Percentiles rank a stretch among this genome's conserved stretches.
phyloP scores from a whole-genome alignment of 2,113 vertebrate genomes.

The Equus przewalskii region DNA sequence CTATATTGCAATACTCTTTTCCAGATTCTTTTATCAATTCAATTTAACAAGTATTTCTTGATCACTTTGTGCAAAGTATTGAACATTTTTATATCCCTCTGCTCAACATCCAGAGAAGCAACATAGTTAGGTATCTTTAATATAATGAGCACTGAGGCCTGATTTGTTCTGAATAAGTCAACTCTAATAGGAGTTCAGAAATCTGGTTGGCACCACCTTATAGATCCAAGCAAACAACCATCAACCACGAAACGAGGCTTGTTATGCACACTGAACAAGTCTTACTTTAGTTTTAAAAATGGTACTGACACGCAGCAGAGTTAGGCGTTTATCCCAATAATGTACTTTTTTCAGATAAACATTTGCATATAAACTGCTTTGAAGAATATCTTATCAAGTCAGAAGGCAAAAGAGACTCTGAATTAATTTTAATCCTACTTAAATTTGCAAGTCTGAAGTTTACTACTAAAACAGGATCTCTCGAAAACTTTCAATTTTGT shows the following conservation, averaged over 20 bases:
- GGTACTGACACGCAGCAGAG: not conserved
- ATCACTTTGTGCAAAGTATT: not conserved
- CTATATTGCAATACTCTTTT: not conserved
- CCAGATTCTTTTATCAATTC: not conserved
- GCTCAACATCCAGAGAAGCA: not conserved
- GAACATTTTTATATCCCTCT: slow-evolving; percentile 9
- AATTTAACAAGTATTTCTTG: slow-evolving; percentile 24
- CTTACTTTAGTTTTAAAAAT: slow-evolving; percentile 65
- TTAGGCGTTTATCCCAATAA: slow-evolving; percentile 73
- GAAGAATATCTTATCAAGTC: slow-evolving; percentile 73
- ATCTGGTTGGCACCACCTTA: not conserved
- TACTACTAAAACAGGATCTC: slow-evolving; percentile 63
- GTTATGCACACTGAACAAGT: slow-evolving; percentile 40
- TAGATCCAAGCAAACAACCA: not conserved
- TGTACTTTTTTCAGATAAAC: slow-evolving; percentile 80
- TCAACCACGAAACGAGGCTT: slow-evolving; percentile 28
- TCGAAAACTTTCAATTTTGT: slow-evolving; percentile 56
- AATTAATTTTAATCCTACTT: slow-evolving; percentile 81
- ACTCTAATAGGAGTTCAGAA: slow-evolving; percentile 44
- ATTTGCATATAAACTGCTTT: slow-evolving; percentile 86
- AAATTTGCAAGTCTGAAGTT: slow-evolving; percentile 64
- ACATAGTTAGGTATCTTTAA: slow-evolving; percentile 35
- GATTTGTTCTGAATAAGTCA: slow-evolving; percentile 39
- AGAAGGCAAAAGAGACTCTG: slow-evolving; percentile 61
- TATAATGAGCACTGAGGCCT: not conserved